These are phyloP conservation scores for Budorcas taxicolor DNA, from an alignment of 2,113 vertebrate species.

Conservation along the genomic window DNA sequence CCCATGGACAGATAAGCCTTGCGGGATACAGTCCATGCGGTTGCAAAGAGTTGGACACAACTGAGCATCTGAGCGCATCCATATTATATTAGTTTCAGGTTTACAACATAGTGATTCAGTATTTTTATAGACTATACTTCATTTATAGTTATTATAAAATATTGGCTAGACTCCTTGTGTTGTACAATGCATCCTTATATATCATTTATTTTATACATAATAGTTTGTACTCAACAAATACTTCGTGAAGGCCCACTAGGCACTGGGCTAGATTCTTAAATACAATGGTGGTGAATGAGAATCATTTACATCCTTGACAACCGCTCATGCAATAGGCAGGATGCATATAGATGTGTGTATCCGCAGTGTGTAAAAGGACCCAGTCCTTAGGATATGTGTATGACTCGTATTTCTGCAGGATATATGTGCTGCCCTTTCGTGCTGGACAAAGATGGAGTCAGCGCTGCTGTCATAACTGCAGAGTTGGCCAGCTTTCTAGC, in stretches of 20 bases:
- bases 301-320: accelerated
- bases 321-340: accelerated
- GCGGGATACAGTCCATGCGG: neutral
- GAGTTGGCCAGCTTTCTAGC: conserved; percentile 91
- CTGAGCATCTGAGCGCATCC: neutral
- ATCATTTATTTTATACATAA: neutral
- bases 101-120: neutral
- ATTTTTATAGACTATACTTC: neutral
- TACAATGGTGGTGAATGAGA: neutral
- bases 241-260: neutral
- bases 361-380: neutral
- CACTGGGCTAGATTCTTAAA: neutral
- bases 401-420: conserved; percentile 77
- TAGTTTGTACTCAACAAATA: neutral
- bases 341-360: neutral
- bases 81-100: neutral
- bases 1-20: neutral
- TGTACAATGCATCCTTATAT: neutral
- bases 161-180: neutral
- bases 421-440: conserved; percentile 96
- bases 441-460: conserved; percentile 98
- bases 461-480: conserved; percentile 92
- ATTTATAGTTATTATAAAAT: neutral
- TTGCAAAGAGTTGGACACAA: neutral
- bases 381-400: neutral